These are phyloP conservation scores for Sus scrofa DNA, from an alignment of 2,113 vertebrate genomes.

Conservation along the genomic window T2T-Sscrofa CM000822.6:44154501-44155000, in stretches of 20 bases:
- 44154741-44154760: background rate
- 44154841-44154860: background rate
- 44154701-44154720: background rate
- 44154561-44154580: background rate
- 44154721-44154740: background rate
- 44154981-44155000: too few species aligned
- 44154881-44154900: background rate
- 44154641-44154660: background rate
- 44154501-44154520: background rate
- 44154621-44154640: background rate
- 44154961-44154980: background rate
- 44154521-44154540: background rate
- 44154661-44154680: background rate
- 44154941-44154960: background rate
- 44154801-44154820: background rate
- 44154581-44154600: background rate
- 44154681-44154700: background rate
- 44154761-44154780: background rate
- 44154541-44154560: background rate
- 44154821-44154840: background rate
- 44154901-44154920: background rate
- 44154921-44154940: background rate
- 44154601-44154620: background rate
- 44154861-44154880: background rate
- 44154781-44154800: background rate